Base-by-base conservation (phyloP, 2,113 vertebrate genomes). In the Tonatia bakeri region DNA sequence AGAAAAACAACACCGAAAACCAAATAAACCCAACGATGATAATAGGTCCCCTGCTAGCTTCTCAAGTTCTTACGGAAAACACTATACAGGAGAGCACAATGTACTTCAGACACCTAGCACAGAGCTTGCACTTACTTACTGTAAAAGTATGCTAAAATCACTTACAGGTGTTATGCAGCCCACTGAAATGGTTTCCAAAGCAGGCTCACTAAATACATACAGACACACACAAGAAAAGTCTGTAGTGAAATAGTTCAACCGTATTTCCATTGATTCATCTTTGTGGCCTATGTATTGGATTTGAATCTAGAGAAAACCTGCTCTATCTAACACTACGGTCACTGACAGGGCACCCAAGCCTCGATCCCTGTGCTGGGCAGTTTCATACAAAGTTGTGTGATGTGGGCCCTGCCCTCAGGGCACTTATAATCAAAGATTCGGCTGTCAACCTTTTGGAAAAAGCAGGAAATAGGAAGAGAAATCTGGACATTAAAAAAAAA, bases 391-490 rank as follows among this genome's bases (percentile, higher is more conserved):
- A 80, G 56, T 36, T 6, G 13, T 12, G 9, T 1, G 13, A 31
- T 8, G 3, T 28, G 50, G 75, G 9, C 72, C 36, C 45, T 50
- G 43, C 52, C 28, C 24, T 26, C 14, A 36, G 15, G 12, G n/a
- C 81, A n/a, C 73, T 69, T 54, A 33, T 7, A 16, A 13, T 31
- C 13, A 7, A 67, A 13, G 22, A 8, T 28, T 45, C 33, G 24
- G 56, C 22, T 81, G 24, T 91, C 38, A 7, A 33, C 70, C 59
- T 73, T 96, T 65, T 12, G 50, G 10, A 64, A 43, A 16, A 84
- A 79, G 70, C 40, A 91, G 19, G 40, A 90, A 90, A 59, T 50
- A 79, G 45, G 36, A 84, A 94, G 47, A 77, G 31, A 79, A 93
- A 59, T 36, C 47, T 61, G 56, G 50, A 72, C 50, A 3, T 87